A percentile compares a stretch with the other conserved stretches of the same genome.
These are phyloP conservation scores for Lasiurus cinereus DNA, from an alignment of 2,113 vertebrate species.

Conservation along the genomic window DNA sequence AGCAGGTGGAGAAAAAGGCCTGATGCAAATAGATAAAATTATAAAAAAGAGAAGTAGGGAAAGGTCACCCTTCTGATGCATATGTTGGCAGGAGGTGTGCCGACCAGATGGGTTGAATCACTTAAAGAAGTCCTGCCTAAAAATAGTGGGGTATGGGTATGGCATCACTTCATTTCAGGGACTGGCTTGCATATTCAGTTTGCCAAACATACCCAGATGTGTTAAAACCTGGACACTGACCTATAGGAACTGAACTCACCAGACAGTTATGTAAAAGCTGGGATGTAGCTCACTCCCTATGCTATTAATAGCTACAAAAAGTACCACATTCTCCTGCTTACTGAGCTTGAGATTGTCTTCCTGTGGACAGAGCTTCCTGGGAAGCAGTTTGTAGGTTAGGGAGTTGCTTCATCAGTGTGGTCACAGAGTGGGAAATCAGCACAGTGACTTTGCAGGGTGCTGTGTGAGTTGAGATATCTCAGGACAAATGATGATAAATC, in stretches of 20 bases:
- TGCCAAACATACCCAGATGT: slow-evolving; percentile 3
- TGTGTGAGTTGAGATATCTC: neutral
- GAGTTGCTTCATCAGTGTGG: neutral
- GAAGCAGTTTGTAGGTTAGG: neutral
- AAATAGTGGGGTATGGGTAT: neutral
- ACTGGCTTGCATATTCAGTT: slow-evolving; percentile 11
- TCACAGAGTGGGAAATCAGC: neutral
- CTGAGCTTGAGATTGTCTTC: neutral
- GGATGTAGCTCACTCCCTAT: neutral
- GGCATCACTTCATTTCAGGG: neutral
- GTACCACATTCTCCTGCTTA: neutral
- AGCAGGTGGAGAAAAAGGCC: neutral
- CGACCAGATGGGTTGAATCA: neutral
- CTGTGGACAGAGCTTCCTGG: neutral
- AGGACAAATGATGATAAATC: neutral
- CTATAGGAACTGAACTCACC: slow-evolving; percentile 19
- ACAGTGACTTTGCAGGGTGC: neutral
- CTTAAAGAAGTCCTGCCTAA: slow-evolving; percentile 9
- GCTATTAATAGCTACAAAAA: neutral
- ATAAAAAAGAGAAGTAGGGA: neutral
- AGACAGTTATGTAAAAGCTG: neutral
- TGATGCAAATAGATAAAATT: neutral
- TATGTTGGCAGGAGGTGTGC: neutral
- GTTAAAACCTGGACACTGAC: slow-evolving; percentile 22
- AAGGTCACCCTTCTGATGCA: neutral